Evolutionary conservation across 1,140 invertebrate species (phyloP), one percentile per base, ranked within the genome.

Genomic region (Idris sp.): DNA sequence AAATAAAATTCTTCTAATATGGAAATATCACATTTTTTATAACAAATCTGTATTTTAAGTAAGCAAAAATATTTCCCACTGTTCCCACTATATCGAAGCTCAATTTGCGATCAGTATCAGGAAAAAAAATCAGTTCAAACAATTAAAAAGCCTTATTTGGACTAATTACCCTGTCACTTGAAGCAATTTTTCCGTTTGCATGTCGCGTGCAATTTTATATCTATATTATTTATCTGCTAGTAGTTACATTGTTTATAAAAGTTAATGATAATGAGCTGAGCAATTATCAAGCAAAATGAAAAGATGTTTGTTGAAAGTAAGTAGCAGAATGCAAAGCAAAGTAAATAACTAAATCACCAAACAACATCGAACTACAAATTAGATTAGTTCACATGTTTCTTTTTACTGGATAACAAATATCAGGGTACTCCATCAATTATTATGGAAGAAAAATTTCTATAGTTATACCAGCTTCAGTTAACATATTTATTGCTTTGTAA

Each of bases 251-350:
- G 71, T 74, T 67, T 74, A 62, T 53, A 61, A 31, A 56, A 49
- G 8, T 49, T 54, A 67, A 48, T 25, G 41, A 22, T 73, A 73
- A 65, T 25, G 53, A 73, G 69, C 36, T 0, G 16, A 2, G 43
- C 69, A 65, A 73, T 73, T 73, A 65, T 59, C 51, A 46, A 73
- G 59, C 59, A 65, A 64, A 64, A 44, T 73, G 59, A 31, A 64
- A 46, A 40, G 38, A 54, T 54, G 48, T 71, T 38, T 10, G 49
- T 38, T 51, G 53, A n/a, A 31, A 36, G 9, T 4, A 31, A n/a
- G n/a, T n/a, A n/a, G n/a, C 2, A 31, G 4, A 4, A n/a, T 10
- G 28, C 28, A 31, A 31, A 31, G n/a, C 2, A 7, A 31, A 4
- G 22, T 22, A 14, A n/a, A n/a, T n/a, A n/a, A n/a, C n/a, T n/a